Conservation (phyloP, 2,888 invertebrate species). For the Ichneumoninae sp. region DNA sequence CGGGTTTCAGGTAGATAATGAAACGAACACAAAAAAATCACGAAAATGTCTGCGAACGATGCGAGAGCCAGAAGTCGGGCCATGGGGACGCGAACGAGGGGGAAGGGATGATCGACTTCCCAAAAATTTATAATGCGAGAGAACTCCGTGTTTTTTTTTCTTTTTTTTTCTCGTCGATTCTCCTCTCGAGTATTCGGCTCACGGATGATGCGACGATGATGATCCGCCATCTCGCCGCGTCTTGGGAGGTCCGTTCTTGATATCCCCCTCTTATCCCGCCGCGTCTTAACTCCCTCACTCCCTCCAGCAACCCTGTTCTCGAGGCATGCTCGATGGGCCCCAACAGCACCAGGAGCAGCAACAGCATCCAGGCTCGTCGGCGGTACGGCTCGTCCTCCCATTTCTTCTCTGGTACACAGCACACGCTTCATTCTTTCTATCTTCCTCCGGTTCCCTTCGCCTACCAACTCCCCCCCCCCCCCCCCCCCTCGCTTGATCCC, state of each 20-base stretch:
- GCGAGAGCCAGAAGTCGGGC: slow-evolving; percentile 13
- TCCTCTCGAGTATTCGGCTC: slow-evolving; percentile 79
- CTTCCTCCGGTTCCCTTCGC: slow-evolving; percentile 61
- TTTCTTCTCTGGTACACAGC: slow-evolving; percentile 64
- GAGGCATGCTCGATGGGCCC: slow-evolving; percentile 47
- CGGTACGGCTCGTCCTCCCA: slow-evolving; percentile 66
- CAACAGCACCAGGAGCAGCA: slow-evolving; percentile 40
- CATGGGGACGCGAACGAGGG: slow-evolving; percentile 22
- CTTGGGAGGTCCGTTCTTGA: slow-evolving; percentile 85
- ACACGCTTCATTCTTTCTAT: slow-evolving; percentile 64
- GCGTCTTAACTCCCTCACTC: slow-evolving; percentile 50
- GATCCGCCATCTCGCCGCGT: slow-evolving; percentile 84
- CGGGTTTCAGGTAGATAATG: slow-evolving; percentile 34
- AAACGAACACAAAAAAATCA: slow-evolving; percentile 35
- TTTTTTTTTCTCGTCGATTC: slow-evolving; percentile 41
- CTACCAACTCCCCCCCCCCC: slow-evolving; percentile 49
- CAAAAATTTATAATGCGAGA: slow-evolving; percentile 73
- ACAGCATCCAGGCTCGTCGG: slow-evolving; percentile 44
- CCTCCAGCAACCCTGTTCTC: slow-evolving; percentile 78
- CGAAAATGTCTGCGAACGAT: slow-evolving; percentile 46
- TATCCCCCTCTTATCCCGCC: slow-evolving; percentile 75
- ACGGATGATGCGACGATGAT: slow-evolving; percentile 84
- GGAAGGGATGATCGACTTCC: slow-evolving; percentile 71
- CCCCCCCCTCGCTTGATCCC: slow-evolving; percentile 41
- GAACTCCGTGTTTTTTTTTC: slow-evolving; percentile 39